phyloP scores from a whole-genome alignment of 2,888 invertebrate genomes.

The Andrena praecox region DNA sequence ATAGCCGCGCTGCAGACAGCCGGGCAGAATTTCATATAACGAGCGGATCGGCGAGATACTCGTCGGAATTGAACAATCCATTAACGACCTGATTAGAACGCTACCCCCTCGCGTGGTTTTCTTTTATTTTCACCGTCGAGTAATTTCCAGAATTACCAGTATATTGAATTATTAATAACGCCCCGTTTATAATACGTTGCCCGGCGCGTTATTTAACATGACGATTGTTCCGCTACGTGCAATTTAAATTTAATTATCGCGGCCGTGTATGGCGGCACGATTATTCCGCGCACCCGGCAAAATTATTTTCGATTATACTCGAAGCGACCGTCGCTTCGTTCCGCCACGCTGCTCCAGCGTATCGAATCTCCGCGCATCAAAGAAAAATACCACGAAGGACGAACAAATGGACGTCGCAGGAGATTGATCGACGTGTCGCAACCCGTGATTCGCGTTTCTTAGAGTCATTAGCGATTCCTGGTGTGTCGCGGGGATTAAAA shows the following conservation, averaged over 20 bases:
- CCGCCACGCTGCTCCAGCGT: not conserved
- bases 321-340: not conserved
- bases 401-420: not conserved
- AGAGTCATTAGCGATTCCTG: not conserved
- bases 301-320: constrained; percentile 5
- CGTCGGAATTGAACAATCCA: constrained; percentile 13
- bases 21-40: not conserved
- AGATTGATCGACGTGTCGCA: constrained; percentile 4
- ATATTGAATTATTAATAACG: constrained; percentile 38
- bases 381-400: not conserved
- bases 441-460: not conserved
- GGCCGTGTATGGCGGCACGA: not conserved
- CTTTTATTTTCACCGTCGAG: constrained; percentile 15
- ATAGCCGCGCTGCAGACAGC: not conserved
- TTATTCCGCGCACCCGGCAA: not conserved
- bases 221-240: constrained; percentile 12
- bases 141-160: constrained; percentile 10
- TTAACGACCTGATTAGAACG: constrained; percentile 13
- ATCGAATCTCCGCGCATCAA: too few species aligned
- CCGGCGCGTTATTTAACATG: constrained; percentile 24
- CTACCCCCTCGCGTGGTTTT: not conserved
- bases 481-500: constrained; percentile 10
- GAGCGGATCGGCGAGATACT: not conserved
- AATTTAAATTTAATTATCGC: constrained; percentile 40
- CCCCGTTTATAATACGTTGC: constrained; percentile 2